These are phyloP conservation scores for Periphyllus acericola DNA, from an alignment of 2,888 invertebrate genomes.

Conservation along the genomic window DNA sequence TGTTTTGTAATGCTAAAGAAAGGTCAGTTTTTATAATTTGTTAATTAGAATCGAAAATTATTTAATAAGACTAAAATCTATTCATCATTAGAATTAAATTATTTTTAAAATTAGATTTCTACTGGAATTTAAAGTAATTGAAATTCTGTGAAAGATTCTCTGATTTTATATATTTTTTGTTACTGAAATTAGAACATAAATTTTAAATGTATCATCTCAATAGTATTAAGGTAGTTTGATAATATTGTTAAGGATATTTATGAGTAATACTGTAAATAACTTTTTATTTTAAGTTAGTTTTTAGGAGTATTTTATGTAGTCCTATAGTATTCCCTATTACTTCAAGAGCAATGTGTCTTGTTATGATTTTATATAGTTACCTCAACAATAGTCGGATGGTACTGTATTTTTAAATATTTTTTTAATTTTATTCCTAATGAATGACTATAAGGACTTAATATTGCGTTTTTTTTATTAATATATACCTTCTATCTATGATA, in stretches of 20 bases:
- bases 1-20: slow-evolving; percentile 41
- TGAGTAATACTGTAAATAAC: slow-evolving; percentile 52
- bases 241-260: slow-evolving; percentile 48
- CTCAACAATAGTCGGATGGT: slow-evolving; percentile 44
- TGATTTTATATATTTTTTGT: slow-evolving; percentile 61
- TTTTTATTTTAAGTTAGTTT: slow-evolving; percentile 49
- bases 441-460: slow-evolving; percentile 16
- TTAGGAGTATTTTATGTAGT: slow-evolving; percentile 48
- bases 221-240: slow-evolving; percentile 55
- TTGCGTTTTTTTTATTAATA: slow-evolving; percentile 28
- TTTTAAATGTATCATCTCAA: slow-evolving; percentile 56
- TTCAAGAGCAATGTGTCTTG: slow-evolving; percentile 49
- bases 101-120: slow-evolving; percentile 47
- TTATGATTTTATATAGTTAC: slow-evolving; percentile 60
- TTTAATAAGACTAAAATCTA: slow-evolving; percentile 33
- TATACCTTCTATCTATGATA: slow-evolving; percentile 15
- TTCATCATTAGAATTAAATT: slow-evolving; percentile 42
- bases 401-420: slow-evolving; percentile 54
- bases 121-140: slow-evolving; percentile 14
- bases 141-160: slow-evolving; percentile 22
- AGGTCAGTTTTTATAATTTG: slow-evolving; percentile 51
- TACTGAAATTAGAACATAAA: slow-evolving; percentile 56
- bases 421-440: slow-evolving; percentile 55
- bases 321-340: slow-evolving; percentile 40
- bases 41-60: slow-evolving; percentile 48